These are phyloP conservation scores for Harpalus rubripes DNA, from an alignment of 2,888 invertebrate genomes.

Conservation along the genomic window DNA sequence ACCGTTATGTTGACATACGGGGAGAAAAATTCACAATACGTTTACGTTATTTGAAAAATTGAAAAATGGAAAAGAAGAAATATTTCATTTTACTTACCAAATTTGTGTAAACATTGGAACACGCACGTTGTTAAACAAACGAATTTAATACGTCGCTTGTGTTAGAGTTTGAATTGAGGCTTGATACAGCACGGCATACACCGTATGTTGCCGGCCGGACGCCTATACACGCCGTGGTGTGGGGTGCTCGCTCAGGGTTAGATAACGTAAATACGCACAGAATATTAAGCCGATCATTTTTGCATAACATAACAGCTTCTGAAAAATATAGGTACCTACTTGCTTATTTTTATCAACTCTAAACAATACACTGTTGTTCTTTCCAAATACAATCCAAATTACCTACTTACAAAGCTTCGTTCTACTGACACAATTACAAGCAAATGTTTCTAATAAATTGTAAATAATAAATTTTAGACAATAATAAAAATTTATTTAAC, in stretches of 20 bases:
- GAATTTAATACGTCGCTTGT: slow-evolving; percentile 58
- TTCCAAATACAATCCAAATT: too few relatives aligned
- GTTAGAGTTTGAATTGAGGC: slow-evolving; percentile 43
- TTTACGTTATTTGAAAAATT: slow-evolving; percentile 61
- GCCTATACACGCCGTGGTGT: not conserved
- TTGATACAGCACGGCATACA: slow-evolving; percentile 31
- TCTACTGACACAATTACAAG: slow-evolving; percentile 9
- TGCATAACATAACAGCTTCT: slow-evolving; percentile 41
- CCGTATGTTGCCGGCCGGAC: not conserved
- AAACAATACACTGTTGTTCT: slow-evolving; percentile 23
- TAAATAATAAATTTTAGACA: too few relatives aligned
- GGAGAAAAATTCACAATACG: slow-evolving; percentile 57
- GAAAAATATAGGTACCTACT: not conserved
- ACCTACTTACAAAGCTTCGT: not conserved
- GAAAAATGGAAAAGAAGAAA: slow-evolving; percentile 66
- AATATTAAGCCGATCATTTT: slow-evolving; percentile 54
- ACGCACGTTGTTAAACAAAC: slow-evolving; percentile 62
- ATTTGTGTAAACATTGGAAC: slow-evolving; percentile 63
- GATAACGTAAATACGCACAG: slow-evolving; percentile 43
- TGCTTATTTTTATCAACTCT: slow-evolving; percentile 48
- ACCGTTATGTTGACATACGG: slow-evolving; percentile 63
- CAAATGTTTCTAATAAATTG: too few relatives aligned
- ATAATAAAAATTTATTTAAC: too few relatives aligned
- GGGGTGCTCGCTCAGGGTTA: slow-evolving; percentile 14
- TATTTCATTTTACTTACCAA: slow-evolving; percentile 66